Base-by-base conservation (phyloP, 1,140 invertebrate species). In the Harpegnathos saltator region DNA sequence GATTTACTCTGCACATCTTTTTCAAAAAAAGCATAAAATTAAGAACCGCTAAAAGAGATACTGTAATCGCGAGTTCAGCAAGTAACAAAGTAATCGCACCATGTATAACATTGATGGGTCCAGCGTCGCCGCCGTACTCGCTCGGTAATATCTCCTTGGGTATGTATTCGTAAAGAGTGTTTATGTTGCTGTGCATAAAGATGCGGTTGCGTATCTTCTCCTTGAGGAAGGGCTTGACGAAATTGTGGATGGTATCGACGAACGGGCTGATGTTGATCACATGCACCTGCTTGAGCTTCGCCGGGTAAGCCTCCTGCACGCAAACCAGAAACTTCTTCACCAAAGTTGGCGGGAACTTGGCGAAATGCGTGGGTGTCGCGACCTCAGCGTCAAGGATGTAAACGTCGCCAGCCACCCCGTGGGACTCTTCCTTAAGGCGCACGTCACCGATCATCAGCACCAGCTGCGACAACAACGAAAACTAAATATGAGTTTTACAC, bases 201-300 rank as follows among this genome's bases (percentile, higher is more conserved):
- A 98, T 97, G 85, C 97, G 95, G 90, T 97, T 97, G 82, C 96
- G 95, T 72, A 98, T 97, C 92, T 98, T 98, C 89, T 98, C 97
- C 90, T 97, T 98, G 17, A 98, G 94, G 92, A 98, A 97, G 0
- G 97, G 97, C 91, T 97, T 97, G 0, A 97, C 97, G 91, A 98
- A 97, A 87, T 96, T 97, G 38, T 97, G 95, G 75, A 98, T 97
- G 15, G 96, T 96, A 84, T 98, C 97, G 5, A 98, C 97, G 11
- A 98, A 90, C 0, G 97, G 96, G 9, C 97, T 97, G 5, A 97
- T 96, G 91, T 98, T 97, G n/a, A 98, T 95, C 7, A 98, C 96
- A 90, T 98, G 97, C 38, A 98, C 97, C 92, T 97, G 97, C 90
- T 98, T 98, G 56, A 98, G 93, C 91, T 98, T 97, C 0, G 98